Base-by-base conservation (phyloP, 2,797 vertebrate species). In the Siniperca obscura region DNA sequence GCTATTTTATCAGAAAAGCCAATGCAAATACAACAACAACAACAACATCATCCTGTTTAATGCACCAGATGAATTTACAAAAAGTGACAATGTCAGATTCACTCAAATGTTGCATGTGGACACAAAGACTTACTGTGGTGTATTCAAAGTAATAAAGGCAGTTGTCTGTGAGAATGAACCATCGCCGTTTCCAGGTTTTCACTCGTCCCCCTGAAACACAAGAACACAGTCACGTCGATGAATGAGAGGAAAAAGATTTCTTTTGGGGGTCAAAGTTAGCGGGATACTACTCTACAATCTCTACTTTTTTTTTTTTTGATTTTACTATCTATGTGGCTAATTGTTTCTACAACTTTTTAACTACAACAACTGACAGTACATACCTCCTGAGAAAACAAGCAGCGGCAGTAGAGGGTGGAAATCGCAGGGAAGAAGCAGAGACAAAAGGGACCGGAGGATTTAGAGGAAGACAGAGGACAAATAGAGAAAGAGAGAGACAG, bases 131-230 rank as follows among this genome's bases (percentile, higher is more conserved):
- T 95, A 99, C 98, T 74, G 98, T 98, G 74, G 98, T 99, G 89
- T 97, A 99, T 92, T 98, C 98, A 85, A 99, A 99, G 95, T 99
- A 99, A 93, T 99, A 99, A 64, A 99, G 96, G 93, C 98, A 99
- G 94, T 97, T 99, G 91, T 99, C 98, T 0, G 98, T 99, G 86
- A 99, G 96, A 88, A 99, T 99, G 90, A 99, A 99, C 98, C 98
- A 99, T 76, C 98, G 96, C 7, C 98, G 95, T 79, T 99, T 99
- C 98, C 98, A 99, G 0, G 98, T 99, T 94, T 99, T 99, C 91
- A 99, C 98, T 0, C 98, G 96, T 84, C 98, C 98, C 74, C 98
- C 98, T 99, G 91, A 67, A 85, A 92, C 86, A 87, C 50, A 89
- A 76, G 48, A 48, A 65, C 3, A 70, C 0, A 62, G 38, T 27